Evolutionary conservation across 2,113 vertebrate species (phyloP), one percentile per base, ranked within the genome.

Genomic region (Platysteira castanea): DNA sequence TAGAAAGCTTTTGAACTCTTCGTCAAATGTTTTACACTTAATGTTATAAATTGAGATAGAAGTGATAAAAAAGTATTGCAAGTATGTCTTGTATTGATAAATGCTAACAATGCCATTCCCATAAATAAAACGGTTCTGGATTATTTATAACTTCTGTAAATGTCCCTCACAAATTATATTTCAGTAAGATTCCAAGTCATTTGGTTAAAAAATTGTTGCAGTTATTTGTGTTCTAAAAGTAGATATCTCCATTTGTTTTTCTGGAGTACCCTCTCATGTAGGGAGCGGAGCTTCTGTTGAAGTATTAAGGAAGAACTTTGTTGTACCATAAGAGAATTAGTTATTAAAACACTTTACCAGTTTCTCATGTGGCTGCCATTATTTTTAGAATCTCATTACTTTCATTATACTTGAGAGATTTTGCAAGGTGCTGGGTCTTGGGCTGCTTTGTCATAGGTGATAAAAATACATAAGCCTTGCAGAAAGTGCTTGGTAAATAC

Each of bases 361-460:
- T 92, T 93, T 92, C 75, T 93, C 31, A 10, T 50, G 79, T 59
- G 79, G 59, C 85, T 84, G 50, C 46, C 39, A 11, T 92, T 92
- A 80, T 85, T 95, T 94, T 94, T 92, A 83, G 85, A 68, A 73
- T 88, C 75, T 95, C 59, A 83, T 93, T 97, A 83, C 24, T 88
- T 96, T 71, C 61, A 83, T 87, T 75, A 52, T 64, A 88, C 86
- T 74, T 80, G 18, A 53, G 88, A 93, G 92, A 76, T 93, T 88
- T 94, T 83, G 35, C 59, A 77, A 70, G 68, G 24, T 84, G 28
- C 82, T 69, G 28, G n/a, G 26, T 83, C 57, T 88, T 53, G 28
- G 28, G 42, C 37, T 90, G 61, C 86, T 93, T 93, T 90, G 82
- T 80, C 67, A 77, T 23, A 61, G 28, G 19, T 50, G 35, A 88